Evolutionary conservation across 2,888 invertebrate genomes (phyloP).

Genomic region (Dryocosmus kuriphilus): DNA sequence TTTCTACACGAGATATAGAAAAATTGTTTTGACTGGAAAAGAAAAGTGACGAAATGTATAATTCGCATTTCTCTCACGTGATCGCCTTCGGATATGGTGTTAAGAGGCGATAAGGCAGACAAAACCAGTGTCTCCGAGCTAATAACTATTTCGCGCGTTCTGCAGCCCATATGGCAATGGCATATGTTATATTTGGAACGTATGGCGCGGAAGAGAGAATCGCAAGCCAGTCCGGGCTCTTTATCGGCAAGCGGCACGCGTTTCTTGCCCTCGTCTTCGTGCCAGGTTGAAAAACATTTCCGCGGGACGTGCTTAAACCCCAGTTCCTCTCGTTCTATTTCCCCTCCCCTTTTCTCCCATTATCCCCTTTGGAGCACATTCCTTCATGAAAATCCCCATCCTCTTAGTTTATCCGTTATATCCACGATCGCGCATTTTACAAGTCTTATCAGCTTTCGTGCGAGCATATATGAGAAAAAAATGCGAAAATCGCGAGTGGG

Average conservation of each 20-base stretch:
- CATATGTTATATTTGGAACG: slow-evolving; percentile 27
- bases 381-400: slow-evolving; percentile 1
- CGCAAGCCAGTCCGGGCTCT: slow-evolving; percentile 27
- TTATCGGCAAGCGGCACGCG: slow-evolving; percentile 51
- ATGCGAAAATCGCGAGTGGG: slow-evolving; percentile 13
- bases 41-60: not conserved
- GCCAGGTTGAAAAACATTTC: slow-evolving; percentile 39
- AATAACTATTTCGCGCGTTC: slow-evolving; percentile 42
- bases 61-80: slow-evolving; percentile 9
- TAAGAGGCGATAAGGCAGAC: slow-evolving; percentile 24
- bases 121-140: slow-evolving; percentile 27
- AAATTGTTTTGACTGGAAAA: not conserved
- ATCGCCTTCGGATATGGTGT: slow-evolving; percentile 1
- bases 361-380: not conserved
- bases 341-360: not conserved
- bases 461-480: slow-evolving; percentile 19
- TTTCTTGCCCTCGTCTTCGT: slow-evolving; percentile 32
- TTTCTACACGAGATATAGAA: too few species aligned
- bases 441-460: slow-evolving; percentile 32
- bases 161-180: slow-evolving; percentile 1
- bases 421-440: slow-evolving; percentile 17
- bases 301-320: slow-evolving; percentile 46
- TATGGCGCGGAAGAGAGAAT: slow-evolving; percentile 42
- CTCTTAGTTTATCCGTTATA: slow-evolving; percentile 7
- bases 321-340: slow-evolving; percentile 7